Conservation (phyloP, 2,797 vertebrate species). For the Phalloptychus januarius region DNA sequence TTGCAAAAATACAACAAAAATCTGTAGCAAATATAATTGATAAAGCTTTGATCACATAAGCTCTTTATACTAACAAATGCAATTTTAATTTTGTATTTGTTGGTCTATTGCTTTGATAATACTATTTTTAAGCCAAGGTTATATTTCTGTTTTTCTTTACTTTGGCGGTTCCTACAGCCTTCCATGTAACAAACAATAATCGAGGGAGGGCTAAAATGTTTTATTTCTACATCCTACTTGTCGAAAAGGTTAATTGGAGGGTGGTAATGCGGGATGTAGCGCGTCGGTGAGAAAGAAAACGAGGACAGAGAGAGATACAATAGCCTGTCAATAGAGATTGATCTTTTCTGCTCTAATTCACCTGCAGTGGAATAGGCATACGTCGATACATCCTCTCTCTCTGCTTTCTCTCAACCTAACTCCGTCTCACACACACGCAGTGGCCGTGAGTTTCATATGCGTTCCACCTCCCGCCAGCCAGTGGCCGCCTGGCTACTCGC, state of each 20-base stretch:
- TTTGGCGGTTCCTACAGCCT: background rate
- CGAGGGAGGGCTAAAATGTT: background rate
- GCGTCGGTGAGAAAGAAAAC: background rate
- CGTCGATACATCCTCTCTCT: conserved; percentile 46
- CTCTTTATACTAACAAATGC: background rate
- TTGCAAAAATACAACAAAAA: background rate
- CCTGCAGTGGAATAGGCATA: conserved; percentile 2
- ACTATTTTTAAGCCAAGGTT: background rate
- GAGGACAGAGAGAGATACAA: conserved; percentile 20
- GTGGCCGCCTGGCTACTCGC: conserved; percentile 69
- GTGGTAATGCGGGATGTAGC: background rate
- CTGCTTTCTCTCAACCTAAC: background rate
- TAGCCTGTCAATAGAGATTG: conserved; percentile 55
- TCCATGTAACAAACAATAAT: background rate
- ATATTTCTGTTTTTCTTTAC: background rate
- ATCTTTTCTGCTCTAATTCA: conserved; percentile 69
- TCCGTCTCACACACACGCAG: conserved; percentile 7
- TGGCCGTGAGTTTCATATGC: conserved; percentile 44
- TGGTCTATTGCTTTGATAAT: background rate
- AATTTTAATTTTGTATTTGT: background rate
- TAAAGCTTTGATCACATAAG: background rate
- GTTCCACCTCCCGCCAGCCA: conserved; percentile 60
- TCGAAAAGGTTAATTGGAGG: background rate
- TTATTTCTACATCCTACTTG: background rate
- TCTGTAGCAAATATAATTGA: background rate